Base-by-base conservation (phyloP, 2,797 vertebrate genomes). In the Enteromius paludinosus region DNA sequence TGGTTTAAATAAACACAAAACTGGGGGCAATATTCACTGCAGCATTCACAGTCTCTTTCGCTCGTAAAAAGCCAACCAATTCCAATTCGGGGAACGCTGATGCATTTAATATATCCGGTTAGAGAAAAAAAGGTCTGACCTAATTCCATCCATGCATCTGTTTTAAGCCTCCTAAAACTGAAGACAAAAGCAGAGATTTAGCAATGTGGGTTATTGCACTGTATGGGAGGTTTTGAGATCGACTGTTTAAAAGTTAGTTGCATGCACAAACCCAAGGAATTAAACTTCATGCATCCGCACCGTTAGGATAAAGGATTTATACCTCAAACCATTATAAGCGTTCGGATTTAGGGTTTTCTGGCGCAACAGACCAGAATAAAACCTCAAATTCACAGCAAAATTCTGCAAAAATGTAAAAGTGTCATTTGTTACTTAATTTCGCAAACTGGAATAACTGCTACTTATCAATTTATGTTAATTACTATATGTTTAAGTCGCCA, bases 1-100 rank as follows among this genome's bases (percentile, higher is more conserved):
- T 82, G 72, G 79, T 85, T 85, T 85, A 43, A n/a, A 81, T 66
- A 84, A 35, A 30, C 54, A 52, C n/a, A 72, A n/a, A 59, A 59
- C 33, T 8, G n/a, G 14, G 4, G 0, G 33, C 30, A 41, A 59
- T 45, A n/a, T 41, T 14, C 74, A 62, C 38, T 45, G 56, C 52
- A 23, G n/a, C 54, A 9, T 17, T 30, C 25, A 28, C 56, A 41
- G 38, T 28, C 35, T 25, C 49, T 76, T 41, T 35, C 8, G 30
- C 12, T 59, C n/a, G 17, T 25, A 25, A 45, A 62, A 62, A 62
- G 56, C 38, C 54, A 43, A 61, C 54, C 35, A 20, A 62, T 45
- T 30, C 20, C 17, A 64, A n/a, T 64, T 9, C 30, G 14, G 0
- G 15, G 3, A 59, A 56, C 12, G n/a, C 0, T 56, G 49, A 74